Evolutionary conservation across 2,113 vertebrate species (phyloP).

Genomic region (Corythornis madagascariensis): DNA sequence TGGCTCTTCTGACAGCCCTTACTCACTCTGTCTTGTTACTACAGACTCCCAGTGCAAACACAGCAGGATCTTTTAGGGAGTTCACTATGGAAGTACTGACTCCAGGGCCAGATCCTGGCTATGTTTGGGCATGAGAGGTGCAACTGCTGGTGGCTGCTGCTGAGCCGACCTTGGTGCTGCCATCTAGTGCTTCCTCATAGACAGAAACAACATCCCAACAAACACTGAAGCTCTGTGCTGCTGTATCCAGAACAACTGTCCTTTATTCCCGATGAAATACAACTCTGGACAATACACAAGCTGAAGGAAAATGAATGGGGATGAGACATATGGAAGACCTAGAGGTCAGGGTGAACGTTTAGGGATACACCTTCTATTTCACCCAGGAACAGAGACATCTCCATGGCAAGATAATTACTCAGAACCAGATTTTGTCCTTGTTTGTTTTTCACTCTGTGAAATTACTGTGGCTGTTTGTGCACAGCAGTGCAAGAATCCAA

Average conservation of each 20-base stretch:
- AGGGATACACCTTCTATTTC: neutral
- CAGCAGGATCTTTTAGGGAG: neutral
- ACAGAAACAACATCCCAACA: neutral
- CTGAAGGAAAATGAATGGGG: neutral
- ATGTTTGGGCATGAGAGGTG: neutral
- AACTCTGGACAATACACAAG: neutral
- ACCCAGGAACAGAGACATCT: neutral
- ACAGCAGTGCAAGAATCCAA: neutral
- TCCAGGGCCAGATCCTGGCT: neutral
- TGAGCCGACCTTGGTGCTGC: constrained; percentile 15
- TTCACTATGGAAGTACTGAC: neutral
- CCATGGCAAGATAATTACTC: neutral
- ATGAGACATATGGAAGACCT: neutral
- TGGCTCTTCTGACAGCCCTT: neutral
- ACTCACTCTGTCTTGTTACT: neutral
- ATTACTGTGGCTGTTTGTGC: neutral
- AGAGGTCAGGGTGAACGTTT: neutral
- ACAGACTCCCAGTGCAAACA: neutral
- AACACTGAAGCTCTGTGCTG: neutral
- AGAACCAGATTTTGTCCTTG: neutral
- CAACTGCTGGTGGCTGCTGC: neutral
- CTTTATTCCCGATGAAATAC: neutral
- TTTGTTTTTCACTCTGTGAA: neutral
- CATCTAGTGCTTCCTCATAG: constrained; percentile 15
- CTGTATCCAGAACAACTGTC: neutral